Conservation (phyloP, 2,888 invertebrate species). For the Tromatobia lineatoria region DNA sequence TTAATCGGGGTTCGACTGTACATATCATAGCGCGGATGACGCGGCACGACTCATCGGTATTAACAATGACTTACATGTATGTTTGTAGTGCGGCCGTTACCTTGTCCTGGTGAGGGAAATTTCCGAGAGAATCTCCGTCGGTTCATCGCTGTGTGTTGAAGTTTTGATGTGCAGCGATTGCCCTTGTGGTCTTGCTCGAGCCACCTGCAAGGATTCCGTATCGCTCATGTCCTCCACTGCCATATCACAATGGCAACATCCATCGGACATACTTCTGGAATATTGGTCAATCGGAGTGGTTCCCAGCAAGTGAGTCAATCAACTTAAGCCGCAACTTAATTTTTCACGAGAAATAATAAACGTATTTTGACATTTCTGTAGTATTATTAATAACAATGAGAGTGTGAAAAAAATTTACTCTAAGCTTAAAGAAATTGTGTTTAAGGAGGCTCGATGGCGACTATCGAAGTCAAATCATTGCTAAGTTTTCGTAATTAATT, state of each 20-base stretch:
- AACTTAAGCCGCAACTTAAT: no score
- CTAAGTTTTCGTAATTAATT: no score
- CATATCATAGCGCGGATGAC: constrained; percentile 5
- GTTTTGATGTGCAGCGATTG: constrained; percentile 92
- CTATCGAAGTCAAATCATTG: no score
- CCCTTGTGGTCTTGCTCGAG: constrained; percentile 85
- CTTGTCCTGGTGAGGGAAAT: constrained; percentile 83
- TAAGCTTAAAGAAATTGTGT: no score
- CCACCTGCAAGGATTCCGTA: constrained; percentile 81
- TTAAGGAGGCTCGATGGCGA: no score
- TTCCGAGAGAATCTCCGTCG: constrained; percentile 78
- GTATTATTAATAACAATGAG: no score
- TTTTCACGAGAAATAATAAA: no score
- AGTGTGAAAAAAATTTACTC: no score
- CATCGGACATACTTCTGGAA: constrained; percentile 90
- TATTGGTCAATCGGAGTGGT: constrained; percentile 92
- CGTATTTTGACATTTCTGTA: no score
- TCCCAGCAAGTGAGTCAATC: constrained; percentile 86
- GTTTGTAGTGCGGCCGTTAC: constrained; percentile 82
- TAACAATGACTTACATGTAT: constrained; percentile 26
- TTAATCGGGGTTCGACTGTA: no score
- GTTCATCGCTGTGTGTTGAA: constrained; percentile 90
- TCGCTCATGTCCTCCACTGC: constrained; percentile 82
- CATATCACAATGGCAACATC: constrained; percentile 81
- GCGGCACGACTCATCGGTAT: constrained; percentile 19